phyloP scores from a whole-genome alignment of 2,888 invertebrate genomes.

The Scaptomyza tumidula region DNA sequence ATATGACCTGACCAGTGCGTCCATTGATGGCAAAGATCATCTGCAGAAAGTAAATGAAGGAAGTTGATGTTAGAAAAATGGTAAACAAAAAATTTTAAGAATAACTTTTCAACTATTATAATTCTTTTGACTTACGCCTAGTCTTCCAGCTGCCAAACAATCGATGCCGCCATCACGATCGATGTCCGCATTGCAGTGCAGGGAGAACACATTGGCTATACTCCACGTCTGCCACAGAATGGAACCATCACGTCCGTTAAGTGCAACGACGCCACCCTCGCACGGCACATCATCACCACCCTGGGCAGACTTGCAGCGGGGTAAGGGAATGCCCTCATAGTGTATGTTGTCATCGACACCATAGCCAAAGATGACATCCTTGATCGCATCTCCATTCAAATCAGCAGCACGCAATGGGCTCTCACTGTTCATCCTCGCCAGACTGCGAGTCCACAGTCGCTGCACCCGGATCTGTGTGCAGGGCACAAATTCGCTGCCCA shows the following conservation, averaged over 20 bases:
- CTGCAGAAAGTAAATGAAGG: slow-evolving; percentile 74
- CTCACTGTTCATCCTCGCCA: slow-evolving; percentile 90
- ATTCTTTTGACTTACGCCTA: slow-evolving; percentile 86
- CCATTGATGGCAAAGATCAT: slow-evolving; percentile 88
- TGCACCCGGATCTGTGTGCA: slow-evolving; percentile 84
- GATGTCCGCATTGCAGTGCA: slow-evolving; percentile 90
- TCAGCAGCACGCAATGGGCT: slow-evolving; percentile 90
- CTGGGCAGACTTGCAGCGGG: slow-evolving; percentile 87
- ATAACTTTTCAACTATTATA: neutral
- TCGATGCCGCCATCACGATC: slow-evolving; percentile 89
- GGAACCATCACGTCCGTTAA: slow-evolving; percentile 90
- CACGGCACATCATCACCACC: slow-evolving; percentile 88
- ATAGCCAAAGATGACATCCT: slow-evolving; percentile 91
- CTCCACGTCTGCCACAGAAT: slow-evolving; percentile 91
- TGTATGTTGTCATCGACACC: slow-evolving; percentile 86
- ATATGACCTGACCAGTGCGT: slow-evolving; percentile 88
- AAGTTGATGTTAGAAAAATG: too few relatives aligned
- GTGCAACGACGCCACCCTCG: slow-evolving; percentile 90
- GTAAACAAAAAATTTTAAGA: too few relatives aligned
- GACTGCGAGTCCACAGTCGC: slow-evolving; percentile 88
- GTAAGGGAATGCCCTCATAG: slow-evolving; percentile 86
- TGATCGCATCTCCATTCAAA: slow-evolving; percentile 89
- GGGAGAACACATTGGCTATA: slow-evolving; percentile 89
- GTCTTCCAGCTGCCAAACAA: slow-evolving; percentile 90
- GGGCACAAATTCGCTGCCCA: slow-evolving; percentile 82